phyloP scores from a whole-genome alignment of 2,888 invertebrate species.

The Eulithis prunata region DNA sequence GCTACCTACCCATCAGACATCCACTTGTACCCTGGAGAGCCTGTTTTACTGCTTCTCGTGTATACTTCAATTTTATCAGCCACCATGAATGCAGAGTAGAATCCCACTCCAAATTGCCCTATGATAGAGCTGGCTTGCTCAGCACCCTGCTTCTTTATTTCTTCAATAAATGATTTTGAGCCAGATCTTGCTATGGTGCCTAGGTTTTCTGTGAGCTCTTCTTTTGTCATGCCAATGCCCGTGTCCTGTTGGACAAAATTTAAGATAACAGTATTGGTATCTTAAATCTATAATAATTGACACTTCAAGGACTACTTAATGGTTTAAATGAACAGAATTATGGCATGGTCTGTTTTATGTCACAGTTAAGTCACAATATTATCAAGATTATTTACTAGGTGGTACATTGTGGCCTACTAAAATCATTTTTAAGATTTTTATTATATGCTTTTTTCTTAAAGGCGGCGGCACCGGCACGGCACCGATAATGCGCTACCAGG shows the following conservation, averaged over 20 bases:
- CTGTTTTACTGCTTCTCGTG: constrained; percentile 88
- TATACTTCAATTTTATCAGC: constrained; percentile 97
- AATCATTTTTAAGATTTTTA: too few relatives aligned
- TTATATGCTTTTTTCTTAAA: too few relatives aligned
- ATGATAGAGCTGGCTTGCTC: constrained; percentile 91
- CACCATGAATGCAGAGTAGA: constrained; percentile 99
- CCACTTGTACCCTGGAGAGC: constrained; percentile 93
- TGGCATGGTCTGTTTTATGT: too few relatives aligned
- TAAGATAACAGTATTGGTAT: not conserved
- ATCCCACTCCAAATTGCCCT: constrained; percentile 99
- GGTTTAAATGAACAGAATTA: too few relatives aligned
- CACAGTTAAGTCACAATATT: too few relatives aligned
- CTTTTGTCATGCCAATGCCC: constrained; percentile 97
- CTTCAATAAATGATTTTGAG: constrained; percentile 95
- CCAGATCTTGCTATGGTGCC: constrained; percentile 98
- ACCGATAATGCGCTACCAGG: too few relatives aligned
- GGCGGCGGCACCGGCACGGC: too few relatives aligned
- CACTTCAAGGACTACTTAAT: too few relatives aligned
- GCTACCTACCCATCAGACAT: constrained; percentile 91
- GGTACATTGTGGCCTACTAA: too few relatives aligned
- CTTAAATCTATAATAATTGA: too few relatives aligned
- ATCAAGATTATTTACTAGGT: too few relatives aligned
- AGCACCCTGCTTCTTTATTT: constrained; percentile 88
- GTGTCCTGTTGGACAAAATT: constrained; percentile 86
- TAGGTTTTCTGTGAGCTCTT: constrained; percentile 94